Conservation (phyloP, 1,140 invertebrate genomes). For the Sarcophaga bullata region DNA sequence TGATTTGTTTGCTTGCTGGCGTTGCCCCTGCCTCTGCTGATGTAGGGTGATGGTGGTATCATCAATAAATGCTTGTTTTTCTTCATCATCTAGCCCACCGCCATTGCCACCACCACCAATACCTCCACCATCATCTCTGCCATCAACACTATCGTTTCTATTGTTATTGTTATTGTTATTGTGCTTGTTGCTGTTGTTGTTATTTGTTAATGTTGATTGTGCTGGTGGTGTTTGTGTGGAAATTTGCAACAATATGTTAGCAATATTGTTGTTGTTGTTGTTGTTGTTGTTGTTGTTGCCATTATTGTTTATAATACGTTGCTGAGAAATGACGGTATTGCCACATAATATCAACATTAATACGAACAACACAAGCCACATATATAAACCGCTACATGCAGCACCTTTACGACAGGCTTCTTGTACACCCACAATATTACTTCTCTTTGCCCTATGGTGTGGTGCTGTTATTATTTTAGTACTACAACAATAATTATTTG, state of each 20-base stretch:
- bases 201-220: background rate
- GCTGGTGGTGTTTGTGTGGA: constrained; percentile 30
- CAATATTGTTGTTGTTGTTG: constrained; percentile 21
- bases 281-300: constrained; percentile 18
- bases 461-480: background rate
- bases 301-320: constrained; percentile 18
- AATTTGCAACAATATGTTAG: constrained; percentile 34
- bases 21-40: background rate
- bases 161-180: background rate
- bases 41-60: background rate
- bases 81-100: background rate
- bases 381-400: background rate
- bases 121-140: background rate
- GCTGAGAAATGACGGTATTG: constrained; percentile 26
- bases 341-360: constrained; percentile 35
- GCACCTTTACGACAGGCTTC: background rate
- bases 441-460: background rate
- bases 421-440: background rate
- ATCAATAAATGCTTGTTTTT: constrained; percentile 22
- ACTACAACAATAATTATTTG: constrained; percentile 1
- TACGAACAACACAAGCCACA: constrained; percentile 29
- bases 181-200: background rate
- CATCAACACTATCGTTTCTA: background rate
- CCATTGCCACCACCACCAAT: background rate
- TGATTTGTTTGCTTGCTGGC: background rate